These are phyloP conservation scores for Rhinopomastus cyanomelas DNA, from an alignment of 2,113 vertebrate genomes.

Conservation along the genomic window DNA sequence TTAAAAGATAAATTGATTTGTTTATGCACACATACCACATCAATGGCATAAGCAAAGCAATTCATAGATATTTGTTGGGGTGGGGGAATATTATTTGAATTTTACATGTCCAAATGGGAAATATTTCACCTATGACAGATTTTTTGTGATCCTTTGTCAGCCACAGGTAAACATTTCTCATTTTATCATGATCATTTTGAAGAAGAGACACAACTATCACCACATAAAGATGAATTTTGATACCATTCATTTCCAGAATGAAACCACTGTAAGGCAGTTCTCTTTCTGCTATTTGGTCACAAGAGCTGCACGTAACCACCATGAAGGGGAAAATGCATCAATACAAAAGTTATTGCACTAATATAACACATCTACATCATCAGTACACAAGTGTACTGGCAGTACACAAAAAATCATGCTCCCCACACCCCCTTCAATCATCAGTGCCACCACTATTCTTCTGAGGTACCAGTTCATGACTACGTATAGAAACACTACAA, in stretches of 20 bases:
- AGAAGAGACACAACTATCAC: neutral
- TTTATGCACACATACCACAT: neutral
- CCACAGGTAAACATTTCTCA: neutral
- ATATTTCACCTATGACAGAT: neutral
- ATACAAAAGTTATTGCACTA: neutral
- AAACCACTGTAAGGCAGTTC: neutral
- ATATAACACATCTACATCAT: neutral
- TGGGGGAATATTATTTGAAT: neutral
- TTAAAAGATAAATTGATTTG: neutral
- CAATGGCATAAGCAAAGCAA: neutral
- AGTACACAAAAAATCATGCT: neutral
- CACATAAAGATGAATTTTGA: neutral
- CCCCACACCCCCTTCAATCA: fast-evolving
- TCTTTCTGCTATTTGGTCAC: neutral
- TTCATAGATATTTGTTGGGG: neutral
- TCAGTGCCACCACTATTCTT: neutral
- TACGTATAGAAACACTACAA: neutral
- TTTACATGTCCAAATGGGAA: neutral
- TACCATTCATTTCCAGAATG: neutral
- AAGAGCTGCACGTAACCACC: neutral
- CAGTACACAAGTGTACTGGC: neutral
- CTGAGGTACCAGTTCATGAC: neutral
- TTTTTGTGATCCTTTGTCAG: neutral
- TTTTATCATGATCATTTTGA: neutral
- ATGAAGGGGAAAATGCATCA: neutral